These are phyloP conservation scores for Psilopogon haemacephalus DNA, from an alignment of 2,113 vertebrate genomes.

Conservation along the genomic window DNA sequence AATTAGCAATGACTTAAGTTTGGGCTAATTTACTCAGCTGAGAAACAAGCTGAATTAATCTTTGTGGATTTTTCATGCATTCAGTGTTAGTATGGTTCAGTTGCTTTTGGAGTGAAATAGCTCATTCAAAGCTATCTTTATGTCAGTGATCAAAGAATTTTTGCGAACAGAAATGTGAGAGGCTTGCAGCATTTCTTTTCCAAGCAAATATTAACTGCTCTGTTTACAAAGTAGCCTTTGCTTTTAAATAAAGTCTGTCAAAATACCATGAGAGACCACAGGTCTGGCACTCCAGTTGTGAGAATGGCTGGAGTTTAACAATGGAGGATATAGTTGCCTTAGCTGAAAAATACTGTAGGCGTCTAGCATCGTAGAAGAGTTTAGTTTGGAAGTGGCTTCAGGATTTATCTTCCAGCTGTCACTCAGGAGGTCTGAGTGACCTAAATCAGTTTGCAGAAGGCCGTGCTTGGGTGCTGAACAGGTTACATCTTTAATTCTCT, in stretches of 20 bases:
- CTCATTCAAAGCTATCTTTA: neutral
- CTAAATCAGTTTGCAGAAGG: rapidly evolving
- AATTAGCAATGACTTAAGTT: neutral
- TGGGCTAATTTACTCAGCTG: neutral
- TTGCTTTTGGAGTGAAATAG: neutral
- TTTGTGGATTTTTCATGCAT: neutral
- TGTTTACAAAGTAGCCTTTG: neutral
- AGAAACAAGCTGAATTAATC: neutral
- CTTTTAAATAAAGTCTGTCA: neutral
- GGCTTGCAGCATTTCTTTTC: neutral
- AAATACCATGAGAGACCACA: neutral
- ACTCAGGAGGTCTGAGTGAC: neutral
- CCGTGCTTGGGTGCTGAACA: neutral
- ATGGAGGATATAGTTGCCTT: neutral
- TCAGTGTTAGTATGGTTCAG: neutral
- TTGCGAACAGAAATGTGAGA: neutral
- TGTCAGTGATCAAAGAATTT: neutral
- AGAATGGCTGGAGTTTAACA: neutral
- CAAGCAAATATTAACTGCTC: neutral
- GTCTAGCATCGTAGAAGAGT: neutral
- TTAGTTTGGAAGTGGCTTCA: neutral
- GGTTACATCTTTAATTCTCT: neutral
- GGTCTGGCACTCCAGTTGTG: neutral
- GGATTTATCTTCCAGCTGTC: neutral
- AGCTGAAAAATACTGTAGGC: neutral